Conservation (phyloP, 1,140 invertebrate species). For the Pseudoatta argentina region DNA sequence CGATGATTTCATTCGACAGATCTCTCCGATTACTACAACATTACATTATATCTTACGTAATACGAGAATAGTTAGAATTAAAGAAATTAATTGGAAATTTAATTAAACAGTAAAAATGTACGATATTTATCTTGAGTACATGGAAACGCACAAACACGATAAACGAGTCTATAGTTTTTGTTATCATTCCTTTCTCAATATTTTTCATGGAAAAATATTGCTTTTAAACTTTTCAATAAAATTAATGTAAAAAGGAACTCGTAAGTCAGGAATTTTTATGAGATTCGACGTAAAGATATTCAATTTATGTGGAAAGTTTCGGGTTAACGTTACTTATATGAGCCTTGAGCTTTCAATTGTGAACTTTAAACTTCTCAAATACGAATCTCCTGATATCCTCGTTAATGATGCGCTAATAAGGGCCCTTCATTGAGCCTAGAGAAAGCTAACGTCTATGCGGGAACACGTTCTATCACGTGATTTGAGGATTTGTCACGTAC, state of each 20-base stretch:
- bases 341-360: background rate
- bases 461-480: background rate
- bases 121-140: background rate
- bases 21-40: constrained; percentile 5
- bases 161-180: background rate
- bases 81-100: constrained; percentile 48
- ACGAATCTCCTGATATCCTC: background rate
- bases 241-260: background rate
- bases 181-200: background rate
- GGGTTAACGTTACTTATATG: background rate
- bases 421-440: background rate
- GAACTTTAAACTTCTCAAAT: constrained; percentile 4
- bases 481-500: constrained; percentile 59
- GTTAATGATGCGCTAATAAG: background rate
- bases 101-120: constrained; percentile 7
- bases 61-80: background rate
- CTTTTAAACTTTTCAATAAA: too few species aligned
- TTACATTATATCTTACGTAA: constrained; percentile 1
- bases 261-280: background rate
- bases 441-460: constrained; percentile 25
- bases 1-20: background rate
- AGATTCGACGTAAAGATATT: background rate
- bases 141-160: background rate
- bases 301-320: background rate
- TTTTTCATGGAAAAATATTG: background rate